Evolutionary conservation across 2,113 vertebrate genomes (phyloP), one percentile per base, ranked within the genome.

Genomic region (Rhombomys opimus): DNA sequence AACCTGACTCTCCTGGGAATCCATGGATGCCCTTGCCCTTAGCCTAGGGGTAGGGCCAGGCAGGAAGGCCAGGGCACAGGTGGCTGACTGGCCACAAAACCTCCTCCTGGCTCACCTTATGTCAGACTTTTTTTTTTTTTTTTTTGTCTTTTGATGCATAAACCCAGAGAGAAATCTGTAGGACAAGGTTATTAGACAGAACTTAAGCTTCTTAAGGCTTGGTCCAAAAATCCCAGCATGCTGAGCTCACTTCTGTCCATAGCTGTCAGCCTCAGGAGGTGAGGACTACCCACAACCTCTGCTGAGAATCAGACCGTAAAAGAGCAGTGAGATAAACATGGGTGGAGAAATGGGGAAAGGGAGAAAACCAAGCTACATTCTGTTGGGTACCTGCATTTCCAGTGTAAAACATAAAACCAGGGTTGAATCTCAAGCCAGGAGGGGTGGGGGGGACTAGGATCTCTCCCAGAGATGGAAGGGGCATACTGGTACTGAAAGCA

Each of bases 371-470:
- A 8, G 20, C 87, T 25, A 18, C 14, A 0, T 20, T 41, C 32
- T 7, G 0, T 2, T 1, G 20, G 12, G 25, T 3, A 3, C 10
- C 25, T n/a, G 30, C 27, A 7, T 63, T 50, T 59, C 41, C 57
- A 15, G 20, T 5, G 82, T 7, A 23, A 65, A 89, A 70, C 11
- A 25, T 7, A 25, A 57, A 78, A 20, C 70, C 15, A 11, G 15
- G 0, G 23, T 2, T 10, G 41, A 6, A 25, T 38, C 70, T 73
- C 38, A 50, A 25, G 70, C 7, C 23, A 13, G 5, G 25, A 20
- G 13, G 3, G 41, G 2, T 18, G 32, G 59, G 22, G 22, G 46
- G 15, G 67, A 18, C 2, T 1, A 0, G 52, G 30, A 80, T 84
- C 18, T 11, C 65, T 89, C 30, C 14, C n/a, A 61, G 68, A 59